Percentiles rank a stretch among this genome's conserved stretches.
These are phyloP conservation scores for Alauda arvensis DNA, from an alignment of 2,797 vertebrate genomes.

Conservation along the genomic window DNA sequence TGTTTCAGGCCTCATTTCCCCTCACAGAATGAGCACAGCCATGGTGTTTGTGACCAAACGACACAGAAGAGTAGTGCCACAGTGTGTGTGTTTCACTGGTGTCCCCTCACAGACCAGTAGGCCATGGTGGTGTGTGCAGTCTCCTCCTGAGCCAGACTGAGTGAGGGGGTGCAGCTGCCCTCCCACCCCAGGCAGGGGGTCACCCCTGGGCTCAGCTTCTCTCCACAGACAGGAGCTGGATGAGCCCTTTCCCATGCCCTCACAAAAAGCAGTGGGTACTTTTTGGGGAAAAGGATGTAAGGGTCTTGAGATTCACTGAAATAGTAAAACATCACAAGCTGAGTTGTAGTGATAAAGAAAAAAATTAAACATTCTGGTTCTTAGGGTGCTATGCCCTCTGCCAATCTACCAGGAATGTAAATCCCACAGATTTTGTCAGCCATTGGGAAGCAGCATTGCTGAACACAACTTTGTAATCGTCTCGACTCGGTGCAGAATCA, in stretches of 20 bases:
- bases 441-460: background rate
- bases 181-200: background rate
- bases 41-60: fast-evolving
- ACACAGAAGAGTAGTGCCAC: fast-evolving
- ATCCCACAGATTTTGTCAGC: background rate
- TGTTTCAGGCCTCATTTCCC: background rate
- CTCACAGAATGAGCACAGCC: background rate
- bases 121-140: background rate
- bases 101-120: background rate
- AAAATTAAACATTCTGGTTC: background rate
- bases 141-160: background rate
- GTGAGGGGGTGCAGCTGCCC: fast-evolving
- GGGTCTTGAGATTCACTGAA: background rate
- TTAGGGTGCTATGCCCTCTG: background rate
- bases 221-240: background rate
- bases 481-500: background rate
- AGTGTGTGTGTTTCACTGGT: background rate
- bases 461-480: background rate
- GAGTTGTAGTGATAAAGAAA: background rate
- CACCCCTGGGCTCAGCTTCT: fast-evolving
- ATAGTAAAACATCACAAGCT: background rate
- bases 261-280: background rate
- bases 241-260: background rate
- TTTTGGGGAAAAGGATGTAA: background rate
- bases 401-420: background rate